A percentile compares a stretch with the other conserved stretches of the same genome.
Conservation (phyloP, 2,797 vertebrate genomes). For the Gambelia wislizenii region DNA sequence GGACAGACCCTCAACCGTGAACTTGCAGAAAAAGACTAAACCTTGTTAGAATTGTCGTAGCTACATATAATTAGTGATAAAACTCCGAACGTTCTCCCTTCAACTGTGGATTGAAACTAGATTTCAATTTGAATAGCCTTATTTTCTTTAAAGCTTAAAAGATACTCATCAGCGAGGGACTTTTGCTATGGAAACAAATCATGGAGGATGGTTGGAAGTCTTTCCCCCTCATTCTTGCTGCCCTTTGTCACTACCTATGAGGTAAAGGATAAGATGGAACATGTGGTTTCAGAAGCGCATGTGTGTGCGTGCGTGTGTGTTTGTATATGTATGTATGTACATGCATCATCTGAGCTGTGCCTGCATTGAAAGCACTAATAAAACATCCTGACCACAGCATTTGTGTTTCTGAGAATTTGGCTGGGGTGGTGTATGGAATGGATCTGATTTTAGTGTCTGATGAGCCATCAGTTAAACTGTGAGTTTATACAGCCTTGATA, state of each 20-base stretch:
- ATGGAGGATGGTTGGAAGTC: background rate
- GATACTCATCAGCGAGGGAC: background rate
- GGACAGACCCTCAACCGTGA: background rate
- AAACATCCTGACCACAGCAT: constrained; percentile 39
- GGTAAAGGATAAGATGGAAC: constrained; percentile 1
- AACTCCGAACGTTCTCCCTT: background rate
- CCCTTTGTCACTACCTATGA: constrained; percentile 4
- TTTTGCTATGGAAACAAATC: background rate
- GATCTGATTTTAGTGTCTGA: background rate
- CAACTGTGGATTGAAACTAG: background rate
- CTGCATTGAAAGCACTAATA: constrained; percentile 48
- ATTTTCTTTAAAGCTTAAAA: background rate
- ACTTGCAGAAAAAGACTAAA: background rate
- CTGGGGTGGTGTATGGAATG: background rate
- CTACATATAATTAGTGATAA: background rate
- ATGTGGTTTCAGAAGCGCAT: constrained; percentile 8
- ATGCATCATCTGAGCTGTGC: constrained; percentile 31
- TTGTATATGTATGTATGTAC: constrained; percentile 7
- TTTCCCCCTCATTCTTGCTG: background rate
- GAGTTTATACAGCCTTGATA: background rate
- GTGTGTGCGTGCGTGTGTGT: background rate
- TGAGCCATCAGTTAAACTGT: background rate
- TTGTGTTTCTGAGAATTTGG: constrained; percentile 7
- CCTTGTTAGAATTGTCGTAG: background rate
- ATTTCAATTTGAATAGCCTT: background rate